A percentile compares a stretch with the other conserved stretches of the same genome.
Conservation (phyloP, 1,140 invertebrate genomes). For the Drosophila mojavensis region DNA sequence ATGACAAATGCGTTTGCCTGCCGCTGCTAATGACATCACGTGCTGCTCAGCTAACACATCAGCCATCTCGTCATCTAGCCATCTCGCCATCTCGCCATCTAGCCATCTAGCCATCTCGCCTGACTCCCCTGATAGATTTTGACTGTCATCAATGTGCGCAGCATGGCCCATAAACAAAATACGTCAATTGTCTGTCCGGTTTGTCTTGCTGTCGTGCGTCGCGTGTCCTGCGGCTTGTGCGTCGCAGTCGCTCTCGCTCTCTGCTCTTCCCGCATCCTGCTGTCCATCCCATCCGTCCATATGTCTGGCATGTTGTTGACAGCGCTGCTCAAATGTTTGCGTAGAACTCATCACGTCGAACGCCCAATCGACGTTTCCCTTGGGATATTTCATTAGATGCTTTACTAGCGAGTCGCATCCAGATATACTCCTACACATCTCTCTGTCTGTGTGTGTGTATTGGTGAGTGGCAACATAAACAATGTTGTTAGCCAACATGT, state of each 20-base stretch:
- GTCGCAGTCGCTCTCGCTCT: background rate
- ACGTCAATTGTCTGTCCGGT: slow-evolving; percentile 61
- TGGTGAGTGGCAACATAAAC: slow-evolving; percentile 47
- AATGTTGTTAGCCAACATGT: slow-evolving; percentile 63
- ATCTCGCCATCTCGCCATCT: background rate
- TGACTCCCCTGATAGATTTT: slow-evolving; percentile 41
- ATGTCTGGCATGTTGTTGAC: slow-evolving; percentile 69
- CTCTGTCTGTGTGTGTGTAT: slow-evolving; percentile 3
- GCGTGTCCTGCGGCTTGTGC: slow-evolving; percentile 39
- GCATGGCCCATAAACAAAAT: slow-evolving; percentile 72
- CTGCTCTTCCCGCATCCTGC: background rate
- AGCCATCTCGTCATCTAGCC: background rate
- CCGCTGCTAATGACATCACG: slow-evolving; percentile 76
- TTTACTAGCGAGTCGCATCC: background rate
- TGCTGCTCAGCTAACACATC: slow-evolving; percentile 48
- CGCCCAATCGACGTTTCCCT: slow-evolving; percentile 31
- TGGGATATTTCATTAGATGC: slow-evolving; percentile 70
- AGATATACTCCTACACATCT: background rate
- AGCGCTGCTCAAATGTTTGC: slow-evolving; percentile 72
- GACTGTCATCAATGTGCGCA: slow-evolving; percentile 76
- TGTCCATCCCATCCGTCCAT: background rate
- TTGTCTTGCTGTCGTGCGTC: slow-evolving; percentile 8
- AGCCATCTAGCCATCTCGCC: background rate
- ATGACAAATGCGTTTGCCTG: slow-evolving; percentile 71
- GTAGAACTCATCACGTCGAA: slow-evolving; percentile 38